Evolutionary conservation across 2,888 invertebrate genomes (phyloP), one percentile per base, ranked within the genome.

Genomic region (Ypsolopha sequella): DNA sequence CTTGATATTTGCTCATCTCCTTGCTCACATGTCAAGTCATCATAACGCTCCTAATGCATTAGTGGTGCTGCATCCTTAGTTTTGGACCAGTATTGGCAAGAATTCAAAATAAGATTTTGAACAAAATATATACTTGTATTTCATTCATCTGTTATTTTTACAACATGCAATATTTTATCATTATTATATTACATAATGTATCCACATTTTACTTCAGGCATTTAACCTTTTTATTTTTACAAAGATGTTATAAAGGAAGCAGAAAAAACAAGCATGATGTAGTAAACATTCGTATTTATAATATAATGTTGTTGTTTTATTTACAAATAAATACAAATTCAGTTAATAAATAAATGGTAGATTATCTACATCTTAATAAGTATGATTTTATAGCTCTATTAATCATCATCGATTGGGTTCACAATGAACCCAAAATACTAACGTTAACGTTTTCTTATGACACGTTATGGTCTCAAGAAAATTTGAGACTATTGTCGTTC

Each of bases 291-390:
- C 82, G 85, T 82, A 85, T 85, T 84, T 86, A 82, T 86, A 85
- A 82, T 82, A 86, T 84, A 81, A 79, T 84, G 80, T 80, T 78
- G 78, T 84, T 73, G 78, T 82, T 86, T 86, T 86, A 86, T 86
- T 85, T 86, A 86, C 86, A 86, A 86, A 86, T 86, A 86, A 86
- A 86, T 86, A 86, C 86, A 86, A 86, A 86, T 86, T 86, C 84
- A 84, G 87, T 86, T 86, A 86, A 86, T 86, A 86, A 86, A 86
- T 86, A 86, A 85, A 84, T 86, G 86, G 86, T 86, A 86, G 85
- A 82, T 84, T 86, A 86, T 86, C 86, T 86, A 86, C 86, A 86
- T 77, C 85, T 86, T 86, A 86, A 82, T 81, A 84, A 80, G 76
- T 85, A 85, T 80, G 79, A 24, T 73, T 82, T 79, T 82, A 82